These are phyloP conservation scores for Seira ritae DNA, from an alignment of 2,888 invertebrate genomes.

Conservation along the genomic window DNA sequence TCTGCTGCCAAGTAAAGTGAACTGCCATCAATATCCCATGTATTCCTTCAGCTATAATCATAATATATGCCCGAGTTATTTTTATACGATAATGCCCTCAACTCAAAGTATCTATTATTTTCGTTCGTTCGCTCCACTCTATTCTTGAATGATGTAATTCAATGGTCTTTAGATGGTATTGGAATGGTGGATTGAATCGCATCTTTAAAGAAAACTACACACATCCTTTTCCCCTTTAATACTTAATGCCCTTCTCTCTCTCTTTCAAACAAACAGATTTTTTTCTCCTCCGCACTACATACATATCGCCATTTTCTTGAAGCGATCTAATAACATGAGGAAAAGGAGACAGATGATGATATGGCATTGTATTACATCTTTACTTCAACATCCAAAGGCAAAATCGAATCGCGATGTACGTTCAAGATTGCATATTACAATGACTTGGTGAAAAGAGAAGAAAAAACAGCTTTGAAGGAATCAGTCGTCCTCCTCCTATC, in stretches of 20 bases:
- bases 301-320: constrained; percentile 27
- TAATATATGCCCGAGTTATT: constrained; percentile 28
- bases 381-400: background rate
- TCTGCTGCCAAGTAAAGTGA: background rate
- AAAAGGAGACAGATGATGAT: background rate
- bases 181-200: constrained; percentile 36
- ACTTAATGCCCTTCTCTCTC: constrained; percentile 26
- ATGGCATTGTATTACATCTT: background rate
- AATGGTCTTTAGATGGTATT: too few species aligned
- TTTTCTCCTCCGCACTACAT: constrained; percentile 10
- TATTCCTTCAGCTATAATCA: constrained; percentile 19
- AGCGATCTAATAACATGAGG: background rate
- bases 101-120: background rate
- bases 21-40: constrained; percentile 24
- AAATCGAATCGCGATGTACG: background rate
- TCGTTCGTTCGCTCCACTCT: background rate
- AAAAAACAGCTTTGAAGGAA: background rate
- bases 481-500: background rate
- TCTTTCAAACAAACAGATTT: constrained; percentile 39
- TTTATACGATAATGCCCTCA: constrained; percentile 24
- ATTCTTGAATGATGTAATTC: constrained; percentile 27
- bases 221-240: constrained; percentile 22
- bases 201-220: constrained; percentile 6
- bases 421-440: background rate
- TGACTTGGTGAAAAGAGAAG: background rate